phyloP scores from a whole-genome alignment of 2,888 invertebrate species.

The Erebia aethiops region DNA sequence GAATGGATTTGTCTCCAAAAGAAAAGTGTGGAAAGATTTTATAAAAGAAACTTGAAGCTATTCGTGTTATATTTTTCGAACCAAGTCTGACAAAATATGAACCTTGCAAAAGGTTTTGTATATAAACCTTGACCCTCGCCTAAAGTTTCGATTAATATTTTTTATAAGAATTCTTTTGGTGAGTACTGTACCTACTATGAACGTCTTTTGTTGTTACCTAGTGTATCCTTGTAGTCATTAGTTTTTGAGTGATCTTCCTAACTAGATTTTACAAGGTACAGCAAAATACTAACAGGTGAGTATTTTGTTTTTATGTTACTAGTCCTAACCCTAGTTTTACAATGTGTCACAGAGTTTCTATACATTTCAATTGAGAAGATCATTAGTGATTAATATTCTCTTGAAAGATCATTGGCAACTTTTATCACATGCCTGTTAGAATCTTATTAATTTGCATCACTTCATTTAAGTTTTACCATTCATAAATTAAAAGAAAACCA shows the following conservation, averaged over 20 bases:
- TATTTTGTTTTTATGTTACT: background rate
- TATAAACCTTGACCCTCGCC: slow-evolving; percentile 48
- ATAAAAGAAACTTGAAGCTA: slow-evolving; percentile 29
- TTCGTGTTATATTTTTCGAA: slow-evolving; percentile 31
- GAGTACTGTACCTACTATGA: background rate
- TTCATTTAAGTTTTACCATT: no score
- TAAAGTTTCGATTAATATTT: slow-evolving; percentile 37
- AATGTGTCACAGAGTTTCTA: slow-evolving; percentile 6
- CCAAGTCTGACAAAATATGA: slow-evolving; percentile 44
- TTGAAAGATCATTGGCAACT: no score
- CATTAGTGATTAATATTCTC: no score
- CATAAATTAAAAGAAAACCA: no score
- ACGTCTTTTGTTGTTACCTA: slow-evolving; percentile 3
- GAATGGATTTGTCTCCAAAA: slow-evolving; percentile 45
- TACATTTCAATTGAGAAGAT: background rate
- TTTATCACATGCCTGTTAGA: no score
- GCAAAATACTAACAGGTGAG: background rate
- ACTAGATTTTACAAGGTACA: background rate
- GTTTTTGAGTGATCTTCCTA: background rate
- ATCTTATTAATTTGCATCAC: no score
- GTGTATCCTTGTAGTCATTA: background rate
- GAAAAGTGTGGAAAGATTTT: slow-evolving; percentile 41
- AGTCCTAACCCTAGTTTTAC: slow-evolving; percentile 7
- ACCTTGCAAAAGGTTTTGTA: slow-evolving; percentile 40
- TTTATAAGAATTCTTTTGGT: slow-evolving; percentile 33